Percentiles rank a stretch among this genome's conserved stretches.
Evolutionary conservation across 35 echinoderm and acorn worm genomes (phyloP).

Genomic region (Patiria miniata): DNA sequence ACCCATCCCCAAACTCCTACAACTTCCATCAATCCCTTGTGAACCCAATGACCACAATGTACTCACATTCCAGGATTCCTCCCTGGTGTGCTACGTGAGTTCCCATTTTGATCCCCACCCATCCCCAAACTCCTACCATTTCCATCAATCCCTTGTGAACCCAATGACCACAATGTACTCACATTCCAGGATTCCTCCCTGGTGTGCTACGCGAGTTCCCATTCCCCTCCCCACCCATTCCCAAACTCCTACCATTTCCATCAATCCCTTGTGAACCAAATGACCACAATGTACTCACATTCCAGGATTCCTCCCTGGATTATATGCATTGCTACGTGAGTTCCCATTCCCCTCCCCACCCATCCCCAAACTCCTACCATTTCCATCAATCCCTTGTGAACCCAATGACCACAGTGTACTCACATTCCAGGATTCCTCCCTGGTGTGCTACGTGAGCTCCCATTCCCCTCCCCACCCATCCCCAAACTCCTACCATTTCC

Average conservation of each 20-base stretch:
- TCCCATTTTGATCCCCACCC: neutral
- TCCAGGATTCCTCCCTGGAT: neutral
- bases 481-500: neutral
- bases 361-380: neutral
- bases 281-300: too few relatives aligned
- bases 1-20: neutral
- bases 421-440: slow-evolving; percentile 87
- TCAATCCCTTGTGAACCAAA: too few relatives aligned
- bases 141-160: too few relatives aligned
- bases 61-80: slow-evolving; percentile 92
- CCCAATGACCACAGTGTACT: slow-evolving; percentile 43
- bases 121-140: neutral
- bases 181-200: too few relatives aligned
- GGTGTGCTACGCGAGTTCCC: too few relatives aligned
- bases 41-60: neutral
- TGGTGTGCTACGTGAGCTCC: too few relatives aligned
- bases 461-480: too few relatives aligned
- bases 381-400: too few relatives aligned
- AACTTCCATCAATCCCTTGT: neutral
- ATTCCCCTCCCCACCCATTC: neutral
- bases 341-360: too few relatives aligned
- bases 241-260: too few relatives aligned
- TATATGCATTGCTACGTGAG: neutral
- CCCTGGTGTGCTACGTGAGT: too few relatives aligned
- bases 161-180: slow-evolving; percentile 39